These are phyloP conservation scores for Lynx canadensis DNA, from an alignment of 2,113 vertebrate genomes.

Conservation along the genomic window DNA sequence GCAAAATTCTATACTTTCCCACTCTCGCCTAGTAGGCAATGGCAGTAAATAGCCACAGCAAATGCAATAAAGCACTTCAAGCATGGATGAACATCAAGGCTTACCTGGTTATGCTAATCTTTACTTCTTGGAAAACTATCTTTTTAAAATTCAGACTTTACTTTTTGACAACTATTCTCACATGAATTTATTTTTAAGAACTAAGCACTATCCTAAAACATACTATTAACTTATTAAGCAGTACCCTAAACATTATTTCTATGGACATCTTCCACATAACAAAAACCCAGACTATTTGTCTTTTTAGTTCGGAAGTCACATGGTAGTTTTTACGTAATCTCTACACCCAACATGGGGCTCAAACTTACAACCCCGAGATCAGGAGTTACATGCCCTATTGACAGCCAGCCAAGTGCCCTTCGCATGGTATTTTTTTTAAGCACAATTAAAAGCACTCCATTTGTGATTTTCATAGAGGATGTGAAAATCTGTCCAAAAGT, in stretches of 20 bases:
- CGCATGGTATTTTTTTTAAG: not conserved
- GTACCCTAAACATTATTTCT: not conserved
- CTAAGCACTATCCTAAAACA: not conserved
- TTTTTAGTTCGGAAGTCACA: conserved; percentile 20
- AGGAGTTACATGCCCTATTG: not conserved
- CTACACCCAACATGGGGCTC: not conserved
- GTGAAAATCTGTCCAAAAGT: not conserved
- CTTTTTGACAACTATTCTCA: not conserved
- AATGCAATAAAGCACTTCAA: conserved; percentile 14
- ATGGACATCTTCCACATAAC: not conserved
- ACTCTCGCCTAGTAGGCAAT: not conserved
- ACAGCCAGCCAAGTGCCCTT: not conserved
- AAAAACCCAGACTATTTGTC: conserved; percentile 1
- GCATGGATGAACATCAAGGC: not conserved
- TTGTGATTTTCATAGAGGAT: not conserved
- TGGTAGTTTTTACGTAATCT: not conserved
- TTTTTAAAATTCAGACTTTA: not conserved
- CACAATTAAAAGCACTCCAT: not conserved
- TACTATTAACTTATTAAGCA: conserved; percentile 3
- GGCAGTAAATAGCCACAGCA: not conserved
- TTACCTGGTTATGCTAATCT: not conserved
- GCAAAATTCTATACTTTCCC: not conserved
- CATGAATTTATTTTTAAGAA: conserved; percentile 32
- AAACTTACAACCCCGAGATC: not conserved
- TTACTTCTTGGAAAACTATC: not conserved